Evolutionary conservation across 2,113 vertebrate genomes (phyloP).

Genomic region (Scomber colias): DNA sequence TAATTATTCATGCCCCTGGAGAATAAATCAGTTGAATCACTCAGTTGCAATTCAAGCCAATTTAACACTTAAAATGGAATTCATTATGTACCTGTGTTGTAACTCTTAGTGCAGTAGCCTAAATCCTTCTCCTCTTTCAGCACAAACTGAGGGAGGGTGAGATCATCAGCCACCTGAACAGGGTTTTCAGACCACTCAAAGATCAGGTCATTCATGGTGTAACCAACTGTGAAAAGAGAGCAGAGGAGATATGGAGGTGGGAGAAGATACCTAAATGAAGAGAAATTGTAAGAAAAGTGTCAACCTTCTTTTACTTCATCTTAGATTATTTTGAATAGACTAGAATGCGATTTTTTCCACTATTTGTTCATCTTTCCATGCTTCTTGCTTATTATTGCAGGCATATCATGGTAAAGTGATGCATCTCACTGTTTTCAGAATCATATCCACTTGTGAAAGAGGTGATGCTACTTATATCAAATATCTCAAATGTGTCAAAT

Average conservation of each 20-base stretch:
- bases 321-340: not conserved
- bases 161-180: constrained; percentile 93
- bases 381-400: not conserved
- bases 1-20: not conserved
- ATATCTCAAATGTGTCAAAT: too few species aligned
- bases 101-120: constrained; percentile 94
- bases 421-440: not conserved
- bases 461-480: not conserved
- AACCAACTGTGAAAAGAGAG: constrained; percentile 87
- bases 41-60: not conserved
- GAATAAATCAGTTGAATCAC: not conserved
- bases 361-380: not conserved
- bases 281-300: constrained; percentile 15
- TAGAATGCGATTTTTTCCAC: not conserved
- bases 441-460: not conserved
- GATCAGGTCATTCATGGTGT: constrained; percentile 96
- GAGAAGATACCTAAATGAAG: not conserved
- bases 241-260: constrained; percentile 18
- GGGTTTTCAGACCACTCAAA: constrained; percentile 93
- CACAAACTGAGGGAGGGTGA: constrained; percentile 94
- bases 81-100: constrained; percentile 91
- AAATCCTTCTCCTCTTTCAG: constrained; percentile 93
- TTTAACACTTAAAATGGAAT: constrained; percentile 1
- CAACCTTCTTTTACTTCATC: not conserved
- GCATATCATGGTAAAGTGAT: not conserved